Base-by-base conservation (phyloP, 1,140 invertebrate species). In the Drosophila tristis region DNA sequence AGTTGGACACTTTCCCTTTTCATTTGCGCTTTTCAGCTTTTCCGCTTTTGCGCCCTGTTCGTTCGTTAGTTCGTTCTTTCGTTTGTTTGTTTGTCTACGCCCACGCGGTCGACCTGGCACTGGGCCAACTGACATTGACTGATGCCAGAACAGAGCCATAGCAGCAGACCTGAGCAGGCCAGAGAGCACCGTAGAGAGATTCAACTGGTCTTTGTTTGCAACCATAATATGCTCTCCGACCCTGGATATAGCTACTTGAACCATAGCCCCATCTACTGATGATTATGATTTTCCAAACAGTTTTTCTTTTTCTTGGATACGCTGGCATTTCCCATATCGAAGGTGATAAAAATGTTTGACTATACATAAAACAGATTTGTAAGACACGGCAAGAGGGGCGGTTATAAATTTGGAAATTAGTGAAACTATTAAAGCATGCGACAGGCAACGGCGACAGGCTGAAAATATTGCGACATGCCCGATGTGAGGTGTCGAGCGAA, bases 121-220 rank as follows among this genome's bases (percentile, higher is more conserved):
- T 82, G 67, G 43, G 84, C 84, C 84, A 89, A 80, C 84, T 89
- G 84, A 89, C 84, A 89, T 89, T 89, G 84, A 89, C 84, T 89
- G 84, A 89, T 89, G 84, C 84, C 84, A 80, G 85, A 79, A 74
- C 58, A 72, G 23, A 15, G 4, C 39, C 45, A 35, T 11, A 5
- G 65, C 61, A 31, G 47, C 61, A 39, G 66, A 58, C 62, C 62
- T 50, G 35, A 9, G 11, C 35, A 13, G 35, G 35, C 8, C 35
- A 39, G 35, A 39, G 35, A 39, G 35, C 35, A 35, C 3, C 20
- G 20, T 3, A 4, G 1, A 39, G 35, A 13, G 11, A 13, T 4
- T 13, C 35, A 13, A 39, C 35, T 39, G 11, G 35, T 13, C 35
- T 39, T 13, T 39, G 4, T 39, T 39, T 39, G 31, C 4, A 4